Base-by-base conservation (phyloP, 2,888 invertebrate species). In the Ectobius pallidus region DNA sequence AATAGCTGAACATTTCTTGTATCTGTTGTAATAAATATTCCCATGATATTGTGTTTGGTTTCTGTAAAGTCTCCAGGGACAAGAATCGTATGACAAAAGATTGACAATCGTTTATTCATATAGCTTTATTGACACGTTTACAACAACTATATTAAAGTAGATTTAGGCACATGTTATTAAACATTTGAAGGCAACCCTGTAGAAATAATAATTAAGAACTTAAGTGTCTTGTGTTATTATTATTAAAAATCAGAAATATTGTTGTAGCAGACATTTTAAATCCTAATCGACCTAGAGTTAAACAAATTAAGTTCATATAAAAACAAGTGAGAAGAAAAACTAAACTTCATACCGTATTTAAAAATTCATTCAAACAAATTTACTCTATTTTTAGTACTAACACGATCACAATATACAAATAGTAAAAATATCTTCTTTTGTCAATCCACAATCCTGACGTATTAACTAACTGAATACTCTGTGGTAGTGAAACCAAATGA, bases 331-430 rank as follows among this genome's bases (percentile, higher is more conserved):
- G 44, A 39, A 65, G 44, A 34, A 39, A 18, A 65, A 65, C 14
- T 39, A 25, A n/a, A 65, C 18, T 65, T 42, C 39, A 20, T n/a
- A n/a, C n/a, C n/a, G n/a, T 16, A 27, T 27, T 27, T 44, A 44
- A 62, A 52, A 52, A 25, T 30, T 58, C 0, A 30, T 58, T 58
- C 32, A 58, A 58, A 58, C n/a, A 30, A 30, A 16, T 1, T 58
- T 30, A n/a, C 11, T 58, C 58, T 58, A 58, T 30, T 32, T 58
- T 52, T n/a, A n/a, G 32, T 58, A 46, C 16, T 46, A 65, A 39
- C 14, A 39, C n/a, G 30, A 46, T 46, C 65, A 65, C 65, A 65
- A 27, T 65, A 65, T 46, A 65, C 27, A 65, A 22, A 65, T 27
- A 27, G 46, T n/a, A 22, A 65, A 65, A 65, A 46, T 27, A 44